Evolutionary conservation across 2,797 vertebrate species (phyloP), one percentile per base, ranked within the genome.

Genomic region (Arremon brunneinucha): DNA sequence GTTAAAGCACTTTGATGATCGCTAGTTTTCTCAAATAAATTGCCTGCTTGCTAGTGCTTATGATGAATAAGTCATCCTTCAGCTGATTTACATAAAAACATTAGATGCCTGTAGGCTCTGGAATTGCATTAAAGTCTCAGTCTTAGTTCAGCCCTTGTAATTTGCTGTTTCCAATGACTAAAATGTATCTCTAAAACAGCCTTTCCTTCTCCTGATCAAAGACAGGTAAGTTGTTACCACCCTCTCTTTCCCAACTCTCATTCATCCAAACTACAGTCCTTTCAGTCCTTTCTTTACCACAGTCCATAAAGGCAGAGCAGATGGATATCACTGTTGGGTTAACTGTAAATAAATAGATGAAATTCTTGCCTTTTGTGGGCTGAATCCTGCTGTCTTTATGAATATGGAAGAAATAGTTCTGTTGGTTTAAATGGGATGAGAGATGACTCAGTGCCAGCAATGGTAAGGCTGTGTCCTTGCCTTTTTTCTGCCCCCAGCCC

Each of bases 21-120:
- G 1, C 82, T 91, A 83, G 32, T 78, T 94, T 92, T 75, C 84
- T 91, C 35, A 55, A 32, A 80, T 77, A 64, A 89, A 89, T 92
- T 81, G 50, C 84, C 90, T 71, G 20, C 90, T 93, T 92, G 57
- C 60, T 91, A 68, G 80, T 93, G 76, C 50, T 92, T 30, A 16
- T 83, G 82, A 77, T 85, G 65, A 87, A 80, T 82, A 90, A 78
- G 35, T 88, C 52, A 63, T 89, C 23, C 9, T 92, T 91, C 83
- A 86, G 65, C 82, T 92, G 65, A 93, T 95, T 91, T 95, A 43
- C 79, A 88, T 83, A 81, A 92, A 94, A 93, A 72, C 65, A 49
- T 92, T 52, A 46, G 71, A 72, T 0, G 11, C 79, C 94, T 67
- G 28, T 83, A 91, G 91, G 94, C 82, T 83, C 34, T 0, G 0